Percentiles rank a stretch among this genome's conserved stretches.
Evolutionary conservation across 2,113 vertebrate genomes (phyloP).

Genomic region (Gila orcuttii): DNA sequence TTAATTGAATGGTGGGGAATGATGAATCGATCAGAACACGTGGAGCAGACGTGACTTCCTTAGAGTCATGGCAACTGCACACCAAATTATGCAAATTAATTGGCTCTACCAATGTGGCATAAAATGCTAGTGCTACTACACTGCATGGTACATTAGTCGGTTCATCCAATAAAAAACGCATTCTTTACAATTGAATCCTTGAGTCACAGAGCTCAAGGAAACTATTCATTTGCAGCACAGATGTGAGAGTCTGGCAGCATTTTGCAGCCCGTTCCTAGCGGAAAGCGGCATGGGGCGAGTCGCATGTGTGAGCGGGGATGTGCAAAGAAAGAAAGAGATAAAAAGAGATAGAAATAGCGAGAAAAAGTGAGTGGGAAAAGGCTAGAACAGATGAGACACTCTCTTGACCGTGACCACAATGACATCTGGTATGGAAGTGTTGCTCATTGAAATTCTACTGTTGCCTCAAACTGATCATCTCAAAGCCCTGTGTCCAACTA

Average conservation of each 20-base stretch:
- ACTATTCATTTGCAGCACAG: slow-evolving; percentile 83
- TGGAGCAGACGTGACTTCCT: slow-evolving; percentile 85
- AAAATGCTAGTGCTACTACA: slow-evolving; percentile 96
- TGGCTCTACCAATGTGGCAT: slow-evolving; percentile 99
- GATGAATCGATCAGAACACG: slow-evolving; percentile 95
- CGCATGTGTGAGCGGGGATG: neutral
- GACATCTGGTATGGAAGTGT: slow-evolving; percentile 40
- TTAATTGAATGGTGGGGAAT: slow-evolving; percentile 94
- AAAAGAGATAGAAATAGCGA: slow-evolving; percentile 35
- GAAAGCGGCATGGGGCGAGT: slow-evolving; percentile 6
- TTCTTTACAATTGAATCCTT: slow-evolving; percentile 86
- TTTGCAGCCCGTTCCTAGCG: slow-evolving; percentile 67
- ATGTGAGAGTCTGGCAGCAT: slow-evolving; percentile 75
- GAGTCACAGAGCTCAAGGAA: slow-evolving; percentile 81
- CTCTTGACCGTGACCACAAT: slow-evolving; percentile 36
- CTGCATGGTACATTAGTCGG: slow-evolving; percentile 99
- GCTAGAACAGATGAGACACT: slow-evolving; percentile 31
- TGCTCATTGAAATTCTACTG: slow-evolving; percentile 57
- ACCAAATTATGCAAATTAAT: slow-evolving; percentile 99
- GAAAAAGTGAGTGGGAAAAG: slow-evolving; percentile 39
- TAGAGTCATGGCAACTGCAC: slow-evolving; percentile 91
- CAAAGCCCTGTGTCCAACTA: slow-evolving; percentile 54
- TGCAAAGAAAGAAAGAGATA: neutral
- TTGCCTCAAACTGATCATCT: slow-evolving; percentile 52
- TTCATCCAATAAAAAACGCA: slow-evolving; percentile 94